Percentiles rank a stretch among this genome's conserved stretches.
Evolutionary conservation across 2,888 invertebrate species (phyloP).

Genomic region (Lasioglossum zephyrum): DNA sequence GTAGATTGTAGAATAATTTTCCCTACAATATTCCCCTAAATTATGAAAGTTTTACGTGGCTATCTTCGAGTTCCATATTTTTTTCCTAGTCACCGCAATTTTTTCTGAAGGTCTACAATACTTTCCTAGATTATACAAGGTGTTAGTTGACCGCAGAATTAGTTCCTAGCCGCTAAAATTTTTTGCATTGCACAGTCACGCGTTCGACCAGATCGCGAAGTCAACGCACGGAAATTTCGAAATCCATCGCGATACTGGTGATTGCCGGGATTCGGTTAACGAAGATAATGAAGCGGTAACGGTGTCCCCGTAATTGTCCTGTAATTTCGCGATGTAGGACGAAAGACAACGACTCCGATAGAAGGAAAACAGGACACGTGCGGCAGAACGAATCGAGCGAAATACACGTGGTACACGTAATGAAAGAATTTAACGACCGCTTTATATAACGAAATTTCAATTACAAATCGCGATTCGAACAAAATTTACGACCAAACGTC

Average conservation of each 20-base stretch:
- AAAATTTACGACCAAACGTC: background rate
- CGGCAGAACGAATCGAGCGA: background rate
- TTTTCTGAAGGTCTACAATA: background rate
- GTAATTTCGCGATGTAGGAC: constrained; percentile 7
- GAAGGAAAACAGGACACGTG: background rate
- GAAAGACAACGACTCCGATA: background rate
- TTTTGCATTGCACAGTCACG: background rate
- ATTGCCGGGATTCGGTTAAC: constrained; percentile 1
- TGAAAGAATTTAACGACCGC: background rate
- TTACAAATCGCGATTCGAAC: background rate
- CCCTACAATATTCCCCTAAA: background rate
- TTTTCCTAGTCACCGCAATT: background rate
- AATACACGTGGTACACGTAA: background rate
- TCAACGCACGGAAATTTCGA: background rate
- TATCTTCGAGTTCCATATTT: background rate
- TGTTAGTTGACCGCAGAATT: background rate
- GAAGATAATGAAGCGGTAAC: constrained; percentile 1
- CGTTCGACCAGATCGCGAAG: background rate
- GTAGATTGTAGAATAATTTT: too few relatives aligned
- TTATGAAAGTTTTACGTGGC: background rate
- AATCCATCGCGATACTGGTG: background rate
- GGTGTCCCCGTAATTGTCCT: background rate
- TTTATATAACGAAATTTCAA: background rate
- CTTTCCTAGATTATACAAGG: background rate
- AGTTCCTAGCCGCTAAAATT: background rate